A percentile compares a stretch with the other conserved stretches of the same genome.
phyloP scores from a whole-genome alignment of 2,888 invertebrate genomes.

The Eurois occulta region DNA sequence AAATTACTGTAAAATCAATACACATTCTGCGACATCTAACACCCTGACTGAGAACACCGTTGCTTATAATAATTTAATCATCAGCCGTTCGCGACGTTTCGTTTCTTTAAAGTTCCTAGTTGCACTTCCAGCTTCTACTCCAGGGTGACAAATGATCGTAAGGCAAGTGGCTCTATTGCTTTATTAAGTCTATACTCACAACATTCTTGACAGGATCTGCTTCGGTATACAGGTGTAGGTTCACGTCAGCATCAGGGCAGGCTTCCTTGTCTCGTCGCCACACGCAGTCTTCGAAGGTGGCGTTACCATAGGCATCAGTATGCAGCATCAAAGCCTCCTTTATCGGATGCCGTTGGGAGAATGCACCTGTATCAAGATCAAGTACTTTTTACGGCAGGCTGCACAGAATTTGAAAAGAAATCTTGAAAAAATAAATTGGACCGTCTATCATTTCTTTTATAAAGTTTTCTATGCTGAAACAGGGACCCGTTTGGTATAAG shows the following conservation, averaged over 20 bases:
- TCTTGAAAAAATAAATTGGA: background rate
- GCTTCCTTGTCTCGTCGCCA: constrained; percentile 92
- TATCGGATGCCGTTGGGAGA: constrained; percentile 86
- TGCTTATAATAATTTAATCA: background rate
- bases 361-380: constrained; percentile 33
- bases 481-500: too few relatives aligned
- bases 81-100: background rate
- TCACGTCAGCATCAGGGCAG: constrained; percentile 94
- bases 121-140: background rate
- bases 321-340: constrained; percentile 92
- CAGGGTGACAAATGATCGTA: background rate
- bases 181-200: constrained; percentile 73
- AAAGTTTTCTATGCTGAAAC: background rate
- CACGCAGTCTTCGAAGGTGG: constrained; percentile 92
- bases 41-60: background rate
- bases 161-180: background rate
- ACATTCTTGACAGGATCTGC: constrained; percentile 87
- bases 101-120: background rate
- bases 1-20: background rate
- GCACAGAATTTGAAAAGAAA: background rate
- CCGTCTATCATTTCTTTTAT: background rate
- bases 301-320: constrained; percentile 89
- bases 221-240: constrained; percentile 92
- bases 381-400: background rate
- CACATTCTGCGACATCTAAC: background rate